These are phyloP conservation scores for Lordiphosa andalusiaca DNA, from an alignment of 2,888 invertebrate species.

Conservation along the genomic window DNA sequence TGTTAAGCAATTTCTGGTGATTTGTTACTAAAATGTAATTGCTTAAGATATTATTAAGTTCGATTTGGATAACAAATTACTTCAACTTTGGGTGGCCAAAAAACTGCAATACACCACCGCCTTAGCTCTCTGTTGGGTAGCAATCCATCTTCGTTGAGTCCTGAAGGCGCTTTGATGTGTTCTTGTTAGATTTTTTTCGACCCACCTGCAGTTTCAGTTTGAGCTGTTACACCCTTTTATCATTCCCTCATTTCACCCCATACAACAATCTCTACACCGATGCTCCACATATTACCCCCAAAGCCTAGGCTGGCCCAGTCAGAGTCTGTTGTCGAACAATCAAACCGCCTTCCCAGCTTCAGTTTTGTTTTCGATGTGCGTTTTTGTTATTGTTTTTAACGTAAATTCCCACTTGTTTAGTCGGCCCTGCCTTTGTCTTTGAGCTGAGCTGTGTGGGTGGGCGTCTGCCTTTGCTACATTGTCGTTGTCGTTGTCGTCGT, in stretches of 20 bases:
- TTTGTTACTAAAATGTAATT: too few species aligned
- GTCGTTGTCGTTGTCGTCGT: constrained; percentile 27
- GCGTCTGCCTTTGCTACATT: constrained; percentile 41
- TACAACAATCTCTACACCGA: background rate
- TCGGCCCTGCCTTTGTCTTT: constrained; percentile 51
- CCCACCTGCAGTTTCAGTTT: too few species aligned
- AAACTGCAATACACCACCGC: too few species aligned
- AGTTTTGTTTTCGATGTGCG: constrained; percentile 32
- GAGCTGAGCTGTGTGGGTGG: constrained; percentile 16
- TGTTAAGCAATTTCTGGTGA: too few species aligned
- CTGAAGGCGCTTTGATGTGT: too few species aligned
- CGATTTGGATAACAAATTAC: too few species aligned
- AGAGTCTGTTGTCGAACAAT: constrained; percentile 18
- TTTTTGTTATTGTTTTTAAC: constrained; percentile 65
- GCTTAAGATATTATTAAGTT: too few species aligned
- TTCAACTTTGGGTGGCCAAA: too few species aligned
- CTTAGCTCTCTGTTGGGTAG: too few species aligned
- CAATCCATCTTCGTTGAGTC: too few species aligned
- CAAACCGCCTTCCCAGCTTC: constrained; percentile 22
- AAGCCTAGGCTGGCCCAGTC: constrained; percentile 36
- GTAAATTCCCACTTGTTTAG: constrained; percentile 70
- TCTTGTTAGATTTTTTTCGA: too few species aligned
- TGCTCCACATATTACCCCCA: constrained; percentile 47
- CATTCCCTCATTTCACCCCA: background rate
- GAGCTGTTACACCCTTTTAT: too few species aligned